phyloP scores from a whole-genome alignment of 2,113 vertebrate species.

The Furnarius figulus region DNA sequence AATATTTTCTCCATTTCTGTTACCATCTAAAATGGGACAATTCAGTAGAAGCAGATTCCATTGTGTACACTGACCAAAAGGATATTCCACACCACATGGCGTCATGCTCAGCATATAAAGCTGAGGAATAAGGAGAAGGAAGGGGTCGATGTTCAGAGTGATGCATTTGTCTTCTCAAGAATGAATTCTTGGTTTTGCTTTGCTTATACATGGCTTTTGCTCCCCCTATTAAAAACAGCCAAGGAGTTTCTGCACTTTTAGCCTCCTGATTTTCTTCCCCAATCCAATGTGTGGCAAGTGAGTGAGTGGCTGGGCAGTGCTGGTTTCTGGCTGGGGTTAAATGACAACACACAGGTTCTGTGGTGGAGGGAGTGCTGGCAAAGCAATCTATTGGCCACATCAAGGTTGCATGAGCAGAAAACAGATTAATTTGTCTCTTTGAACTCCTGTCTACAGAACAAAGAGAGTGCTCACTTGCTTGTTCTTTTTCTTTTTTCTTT shows the following conservation, averaged over 20 bases:
- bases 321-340: not conserved
- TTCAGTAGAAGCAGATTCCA: not conserved
- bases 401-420: not conserved
- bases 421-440: not conserved
- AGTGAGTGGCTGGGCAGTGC: not conserved
- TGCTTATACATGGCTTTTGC: not conserved
- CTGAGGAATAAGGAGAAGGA: not conserved
- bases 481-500: not conserved
- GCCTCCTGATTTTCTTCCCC: not conserved
- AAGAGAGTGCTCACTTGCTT: not conserved
- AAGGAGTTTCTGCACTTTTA: not conserved
- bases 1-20: not conserved
- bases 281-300: rapidly evolving
- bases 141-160: not conserved
- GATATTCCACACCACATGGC: not conserved
- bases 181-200: not conserved
- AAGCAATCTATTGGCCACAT: not conserved
- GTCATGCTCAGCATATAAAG: not conserved
- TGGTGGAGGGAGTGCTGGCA: not conserved
- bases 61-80: not conserved
- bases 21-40: not conserved
- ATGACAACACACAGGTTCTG: not conserved
- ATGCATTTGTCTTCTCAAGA: not conserved
- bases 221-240: not conserved
- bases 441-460: not conserved